A percentile compares a stretch with the other conserved stretches of the same genome.
phyloP scores from a whole-genome alignment of 2,888 invertebrate genomes.

The Ectemnius cavifrons region DNA sequence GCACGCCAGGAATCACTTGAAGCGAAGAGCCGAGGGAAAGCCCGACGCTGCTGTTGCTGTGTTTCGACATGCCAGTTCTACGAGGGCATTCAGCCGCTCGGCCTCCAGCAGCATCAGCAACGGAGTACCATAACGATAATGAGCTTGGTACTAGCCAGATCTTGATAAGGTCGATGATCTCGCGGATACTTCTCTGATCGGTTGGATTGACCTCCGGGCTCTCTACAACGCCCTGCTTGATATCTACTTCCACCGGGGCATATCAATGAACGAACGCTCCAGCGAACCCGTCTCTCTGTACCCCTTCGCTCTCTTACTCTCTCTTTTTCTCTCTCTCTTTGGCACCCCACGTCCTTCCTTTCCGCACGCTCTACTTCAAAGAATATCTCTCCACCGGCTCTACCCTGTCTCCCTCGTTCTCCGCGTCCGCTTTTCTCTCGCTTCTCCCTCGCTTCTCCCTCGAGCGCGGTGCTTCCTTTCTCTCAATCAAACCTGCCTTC shows the following conservation, averaged over 20 bases:
- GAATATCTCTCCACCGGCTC: neutral
- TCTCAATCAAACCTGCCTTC: too few species aligned
- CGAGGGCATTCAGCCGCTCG: too few species aligned
- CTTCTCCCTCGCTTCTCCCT: neutral
- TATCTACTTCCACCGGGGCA: neutral
- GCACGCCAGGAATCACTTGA: too few species aligned
- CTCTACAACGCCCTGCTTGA: neutral
- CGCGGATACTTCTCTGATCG: neutral
- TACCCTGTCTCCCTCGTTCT: neutral
- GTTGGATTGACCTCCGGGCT: neutral
- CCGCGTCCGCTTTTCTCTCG: neutral
- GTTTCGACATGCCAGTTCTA: too few species aligned
- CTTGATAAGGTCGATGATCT: too few species aligned
- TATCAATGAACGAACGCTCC: slow-evolving; percentile 7
- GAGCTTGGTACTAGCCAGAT: too few species aligned
- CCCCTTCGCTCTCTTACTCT: neutral
- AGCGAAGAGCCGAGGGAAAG: too few species aligned
- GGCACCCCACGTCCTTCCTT: neutral
- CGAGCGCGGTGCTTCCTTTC: neutral
- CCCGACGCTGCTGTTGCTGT: too few species aligned
- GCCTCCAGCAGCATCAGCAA: too few species aligned
- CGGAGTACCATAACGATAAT: too few species aligned
- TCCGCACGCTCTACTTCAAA: slow-evolving; percentile 6
- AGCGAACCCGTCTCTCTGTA: neutral
- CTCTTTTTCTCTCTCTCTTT: neutral